Evolutionary conservation across 2,888 invertebrate species (phyloP), one percentile per base, ranked within the genome.

Genomic region (Morinoia aosen): DNA sequence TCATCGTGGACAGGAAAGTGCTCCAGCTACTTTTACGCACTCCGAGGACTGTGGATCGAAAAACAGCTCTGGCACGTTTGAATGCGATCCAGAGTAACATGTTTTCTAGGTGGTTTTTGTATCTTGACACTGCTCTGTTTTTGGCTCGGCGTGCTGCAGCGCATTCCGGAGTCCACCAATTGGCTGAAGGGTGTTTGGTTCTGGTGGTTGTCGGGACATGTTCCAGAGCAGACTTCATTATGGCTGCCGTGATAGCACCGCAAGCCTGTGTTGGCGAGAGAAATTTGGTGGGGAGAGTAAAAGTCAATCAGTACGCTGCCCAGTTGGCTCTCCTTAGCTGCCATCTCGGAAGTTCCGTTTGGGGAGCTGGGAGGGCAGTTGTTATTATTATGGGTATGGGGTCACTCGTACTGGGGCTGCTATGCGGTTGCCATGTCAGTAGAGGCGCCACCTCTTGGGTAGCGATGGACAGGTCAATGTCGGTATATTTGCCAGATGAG

Each of bases 131-230:
- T 11, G 95, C 61, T n/a, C 61, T 61, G 40, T 61, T 57, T 33
- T 61, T 58, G 12, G 58, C 61, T 11, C 61, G 58, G 39, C n/a
- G 25, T 12, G 95, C 64, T 2, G 56, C 48, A 16, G 64, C 25
- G 11, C 95, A 95, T 39, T 58, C 95, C 39, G 25, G 25, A 58
- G 95, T 95, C 64, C 95, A 95, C 95, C 95, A 95, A 33, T 19
- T 58, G 10, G 39, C 48, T 58, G 61, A 58, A 12, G 58, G 11
- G 61, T 93, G 48, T 93, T 33, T 93, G 48, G 12, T 14, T 25
- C n/a, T 88, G 88, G 2, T n/a, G 93, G 25, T 93, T 33, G 33
- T 39, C 58, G 93, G 58, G 14, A 93, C 39, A 12, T 48, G 56
- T 48, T 39, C 33, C 12, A 39, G 19, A 7, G 93, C 93, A 48